Evolutionary conservation across 1,140 invertebrate genomes (phyloP), one percentile per base, ranked within the genome.

Genomic region (Melanaphis sacchari): DNA sequence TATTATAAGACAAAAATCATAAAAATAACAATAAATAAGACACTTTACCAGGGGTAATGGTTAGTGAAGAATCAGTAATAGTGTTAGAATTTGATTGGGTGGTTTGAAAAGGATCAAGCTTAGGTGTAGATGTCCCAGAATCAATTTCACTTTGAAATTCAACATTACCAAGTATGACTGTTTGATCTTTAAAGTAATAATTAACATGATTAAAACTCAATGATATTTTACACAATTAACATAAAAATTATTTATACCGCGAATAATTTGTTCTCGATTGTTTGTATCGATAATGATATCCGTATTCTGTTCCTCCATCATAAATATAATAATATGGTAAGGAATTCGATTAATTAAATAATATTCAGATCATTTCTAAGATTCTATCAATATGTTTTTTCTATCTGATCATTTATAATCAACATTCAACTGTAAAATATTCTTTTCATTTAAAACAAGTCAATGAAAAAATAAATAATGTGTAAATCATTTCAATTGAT

Each of bases 111-210:
- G 76, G 38, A 84, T 93, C 81, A 31, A 93, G 36, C 52, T 54
- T 82, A 40, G 81, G 43, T 52, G 46, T 38, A 54, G 81, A 41
- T 22, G 46, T 84, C 26, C 76, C 81, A 40, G 91, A 93, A 54
- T 84, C 91, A 40, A 82, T 85, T 84, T 93, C 91, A 84, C 46
- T 93, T 52, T 93, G 43, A 41, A 36, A 84, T 46, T 93, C 91
- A n/a, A 18, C 22, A 84, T 41, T 93, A 31, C 24, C 91, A 40
- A 49, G 43, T 7, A 46, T 22, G 8, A 9, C 7, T 6, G 40
- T 92, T 92, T 82, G 76, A 82, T 84, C 91, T 93, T 40, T 38
- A 18, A 82, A 54, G 24, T 18, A 11, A 91, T 81, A 24, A 91
- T 76, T 91, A 76, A 43, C 22, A 43, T 5, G 41, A 2, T 26